These are phyloP conservation scores for Chamaetylas fuelleborni DNA, from an alignment of 2,113 vertebrate species.

Conservation along the genomic window DNA sequence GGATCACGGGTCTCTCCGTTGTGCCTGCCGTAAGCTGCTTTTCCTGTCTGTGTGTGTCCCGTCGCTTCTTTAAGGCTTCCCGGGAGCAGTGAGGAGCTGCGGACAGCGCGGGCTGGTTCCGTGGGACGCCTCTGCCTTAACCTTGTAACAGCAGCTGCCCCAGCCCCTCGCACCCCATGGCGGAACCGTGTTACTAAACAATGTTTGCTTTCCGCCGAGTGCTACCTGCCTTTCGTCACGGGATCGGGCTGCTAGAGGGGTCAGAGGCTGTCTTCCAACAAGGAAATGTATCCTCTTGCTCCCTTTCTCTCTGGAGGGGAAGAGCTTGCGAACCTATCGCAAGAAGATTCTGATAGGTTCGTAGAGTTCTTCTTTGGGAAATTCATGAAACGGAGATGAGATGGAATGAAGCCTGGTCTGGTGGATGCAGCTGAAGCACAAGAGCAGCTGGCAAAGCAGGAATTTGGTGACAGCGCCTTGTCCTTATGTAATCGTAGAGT, in stretches of 20 bases:
- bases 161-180: rapidly evolving
- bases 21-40: not conserved
- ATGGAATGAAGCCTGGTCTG: not conserved
- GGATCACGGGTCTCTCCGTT: rapidly evolving
- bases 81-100: not conserved
- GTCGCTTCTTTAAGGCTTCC: rapidly evolving
- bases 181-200: rapidly evolving
- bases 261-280: not conserved
- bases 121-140: rapidly evolving
- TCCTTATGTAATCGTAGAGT: not conserved
- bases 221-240: rapidly evolving
- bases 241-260: not conserved
- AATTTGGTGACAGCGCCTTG: not conserved
- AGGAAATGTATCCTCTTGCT: not conserved
- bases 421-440: not conserved
- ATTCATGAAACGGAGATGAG: not conserved
- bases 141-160: rapidly evolving
- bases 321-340: too few species aligned
- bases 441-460: not conserved
- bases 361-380: not conserved
- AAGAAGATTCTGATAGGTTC: not conserved
- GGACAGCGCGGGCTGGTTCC: rapidly evolving
- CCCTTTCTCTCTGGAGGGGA: too few species aligned
- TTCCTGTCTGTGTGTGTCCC: not conserved
- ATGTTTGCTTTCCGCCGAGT: rapidly evolving